Evolutionary conservation across 2,888 invertebrate genomes (phyloP).

Genomic region (Mantis religiosa): DNA sequence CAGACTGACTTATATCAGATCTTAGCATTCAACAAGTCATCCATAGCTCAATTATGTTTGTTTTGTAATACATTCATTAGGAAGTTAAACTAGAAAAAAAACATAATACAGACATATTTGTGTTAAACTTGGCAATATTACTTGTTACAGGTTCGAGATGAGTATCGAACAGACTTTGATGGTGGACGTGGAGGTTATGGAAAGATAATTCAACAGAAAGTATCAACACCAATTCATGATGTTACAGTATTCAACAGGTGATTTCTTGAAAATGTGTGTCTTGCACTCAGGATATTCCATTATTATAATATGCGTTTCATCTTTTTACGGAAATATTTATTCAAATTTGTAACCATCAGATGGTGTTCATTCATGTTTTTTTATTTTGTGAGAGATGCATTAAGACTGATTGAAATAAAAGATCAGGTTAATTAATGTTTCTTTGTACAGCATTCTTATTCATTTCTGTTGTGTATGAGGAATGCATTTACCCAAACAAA

Average conservation of each 20-base stretch:
- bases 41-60: too few species aligned
- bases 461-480: too few species aligned
- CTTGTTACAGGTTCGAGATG: slow-evolving; percentile 80
- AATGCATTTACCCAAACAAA: too few species aligned
- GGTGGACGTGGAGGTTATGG: slow-evolving; percentile 96
- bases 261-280: not conserved
- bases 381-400: not conserved
- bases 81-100: too few species aligned
- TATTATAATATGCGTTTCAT: not conserved
- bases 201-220: slow-evolving; percentile 84
- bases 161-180: slow-evolving; percentile 96
- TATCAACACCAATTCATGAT: slow-evolving; percentile 44
- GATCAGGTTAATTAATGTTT: not conserved
- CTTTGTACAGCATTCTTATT: too few species aligned
- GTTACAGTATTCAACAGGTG: slow-evolving; percentile 26
- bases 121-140: not conserved
- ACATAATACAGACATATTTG: too few species aligned
- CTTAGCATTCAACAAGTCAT: too few species aligned
- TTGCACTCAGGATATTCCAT: not conserved
- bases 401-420: not conserved
- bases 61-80: too few species aligned
- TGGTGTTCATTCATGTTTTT: too few species aligned
- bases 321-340: not conserved
- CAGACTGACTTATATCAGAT: too few species aligned
- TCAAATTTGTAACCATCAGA: not conserved